A percentile compares a stretch with the other conserved stretches of the same genome.
Evolutionary conservation across 2,888 invertebrate species (phyloP).

Genomic region (Rhogogaster chlorosoma): DNA sequence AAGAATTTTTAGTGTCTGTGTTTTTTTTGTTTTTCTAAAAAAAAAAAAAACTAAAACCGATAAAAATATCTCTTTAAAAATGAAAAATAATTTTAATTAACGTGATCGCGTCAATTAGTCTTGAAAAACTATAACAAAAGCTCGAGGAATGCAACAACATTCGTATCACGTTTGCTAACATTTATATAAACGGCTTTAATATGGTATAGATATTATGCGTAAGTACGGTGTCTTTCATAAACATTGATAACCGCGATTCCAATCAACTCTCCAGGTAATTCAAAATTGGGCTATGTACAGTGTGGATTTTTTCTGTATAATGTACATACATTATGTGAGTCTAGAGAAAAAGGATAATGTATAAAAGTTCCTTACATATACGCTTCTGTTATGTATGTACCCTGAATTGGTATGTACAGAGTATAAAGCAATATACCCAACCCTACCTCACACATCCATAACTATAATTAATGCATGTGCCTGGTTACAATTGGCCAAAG

Average conservation of each 20-base stretch:
- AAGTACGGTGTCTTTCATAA: neutral
- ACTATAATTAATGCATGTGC: neutral
- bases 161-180: neutral
- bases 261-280: neutral
- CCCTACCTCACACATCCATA: neutral
- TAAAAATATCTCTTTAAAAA: neutral
- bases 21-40: neutral
- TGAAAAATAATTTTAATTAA: neutral
- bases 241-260: neutral
- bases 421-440: neutral
- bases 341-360: neutral
- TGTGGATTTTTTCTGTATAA: too few relatives aligned
- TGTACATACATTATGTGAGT: neutral
- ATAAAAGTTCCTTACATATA: neutral
- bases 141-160: neutral
- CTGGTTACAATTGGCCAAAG: constrained; percentile 5
- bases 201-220: too few relatives aligned
- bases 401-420: neutral
- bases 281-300: neutral
- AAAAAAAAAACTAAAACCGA: neutral
- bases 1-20: neutral
- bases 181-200: neutral
- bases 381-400: neutral
- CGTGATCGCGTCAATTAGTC: neutral
- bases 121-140: neutral